Percentiles rank a stretch among this genome's conserved stretches.
Evolutionary conservation across 30 jellyfish, hydroid and myxozoan species (phyloP).

Genomic region (Rhopilema esculentum): DNA sequence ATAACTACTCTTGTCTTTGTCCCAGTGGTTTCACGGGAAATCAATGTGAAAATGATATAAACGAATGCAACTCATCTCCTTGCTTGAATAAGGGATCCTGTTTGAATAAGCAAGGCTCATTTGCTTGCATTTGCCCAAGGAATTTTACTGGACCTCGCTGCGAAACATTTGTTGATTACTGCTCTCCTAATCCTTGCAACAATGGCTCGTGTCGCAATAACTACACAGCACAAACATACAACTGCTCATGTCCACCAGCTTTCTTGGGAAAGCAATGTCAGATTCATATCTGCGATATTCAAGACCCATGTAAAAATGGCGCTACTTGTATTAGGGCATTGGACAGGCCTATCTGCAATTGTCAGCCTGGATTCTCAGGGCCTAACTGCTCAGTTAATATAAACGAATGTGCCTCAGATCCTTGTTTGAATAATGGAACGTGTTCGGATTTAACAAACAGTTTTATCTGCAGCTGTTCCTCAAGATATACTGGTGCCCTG

Average conservation of each 20-base stretch:
- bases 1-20: slow-evolving; percentile 80
- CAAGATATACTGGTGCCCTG: slow-evolving; percentile 66
- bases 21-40: slow-evolving; percentile 57
- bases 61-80: slow-evolving; percentile 61
- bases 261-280: slow-evolving; percentile 67
- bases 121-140: slow-evolving; percentile 52
- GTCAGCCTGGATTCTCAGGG: slow-evolving; percentile 86
- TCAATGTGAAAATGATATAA: slow-evolving; percentile 51
- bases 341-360: slow-evolving; percentile 41
- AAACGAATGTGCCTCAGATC: slow-evolving; percentile 81
- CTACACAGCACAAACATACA: slow-evolving; percentile 19
- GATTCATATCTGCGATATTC: slow-evolving; percentile 40
- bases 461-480: slow-evolving; percentile 67
- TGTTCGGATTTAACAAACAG: slow-evolving; percentile 65
- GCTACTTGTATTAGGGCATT: slow-evolving; percentile 64
- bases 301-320: slow-evolving; percentile 79
- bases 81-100: slow-evolving; percentile 71
- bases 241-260: slow-evolving; percentile 74
- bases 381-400: slow-evolving; percentile 77
- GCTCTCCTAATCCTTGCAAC: slow-evolving; percentile 81
- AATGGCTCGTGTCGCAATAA: slow-evolving; percentile 76
- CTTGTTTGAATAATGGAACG: slow-evolving; percentile 84
- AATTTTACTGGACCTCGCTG: slow-evolving; percentile 74
- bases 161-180: slow-evolving; percentile 57
- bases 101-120: slow-evolving; percentile 23